These are phyloP conservation scores for Orthochromis malagaraziensis DNA, from an alignment of 2,113 vertebrate species.

Conservation along the genomic window DNA sequence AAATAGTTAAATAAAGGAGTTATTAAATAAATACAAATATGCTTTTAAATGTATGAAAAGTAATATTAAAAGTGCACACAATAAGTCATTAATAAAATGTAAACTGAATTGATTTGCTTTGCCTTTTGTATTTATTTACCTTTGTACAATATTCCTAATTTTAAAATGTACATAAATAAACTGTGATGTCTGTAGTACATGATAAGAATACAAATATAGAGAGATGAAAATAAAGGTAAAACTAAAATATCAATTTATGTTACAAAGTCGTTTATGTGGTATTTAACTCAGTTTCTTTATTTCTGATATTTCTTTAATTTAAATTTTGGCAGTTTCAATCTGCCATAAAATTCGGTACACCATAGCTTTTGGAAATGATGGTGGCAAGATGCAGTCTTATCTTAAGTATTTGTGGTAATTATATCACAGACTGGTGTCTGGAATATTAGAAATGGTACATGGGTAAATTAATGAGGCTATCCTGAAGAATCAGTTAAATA, in stretches of 20 bases:
- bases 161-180: background rate
- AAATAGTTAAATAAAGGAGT: background rate
- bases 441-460: slow-evolving; percentile 24
- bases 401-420: slow-evolving; percentile 7
- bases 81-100: background rate
- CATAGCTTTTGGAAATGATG: background rate
- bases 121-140: background rate
- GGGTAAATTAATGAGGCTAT: slow-evolving; percentile 48
- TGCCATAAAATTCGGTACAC: background rate
- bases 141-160: background rate
- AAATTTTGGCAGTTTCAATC: background rate
- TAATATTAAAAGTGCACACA: background rate
- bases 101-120: background rate
- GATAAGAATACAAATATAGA: background rate
- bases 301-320: background rate
- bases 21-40: background rate
- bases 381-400: background rate
- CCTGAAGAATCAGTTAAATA: slow-evolving; percentile 42
- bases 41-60: background rate
- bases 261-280: background rate
- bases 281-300: background rate
- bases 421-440: background rate
- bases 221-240: background rate
- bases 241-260: background rate
- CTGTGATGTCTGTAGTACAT: background rate